Percentiles rank a stretch among this genome's conserved stretches.
These are phyloP conservation scores for Eupithecia subumbrata DNA, from an alignment of 2,888 invertebrate genomes.

Conservation along the genomic window DNA sequence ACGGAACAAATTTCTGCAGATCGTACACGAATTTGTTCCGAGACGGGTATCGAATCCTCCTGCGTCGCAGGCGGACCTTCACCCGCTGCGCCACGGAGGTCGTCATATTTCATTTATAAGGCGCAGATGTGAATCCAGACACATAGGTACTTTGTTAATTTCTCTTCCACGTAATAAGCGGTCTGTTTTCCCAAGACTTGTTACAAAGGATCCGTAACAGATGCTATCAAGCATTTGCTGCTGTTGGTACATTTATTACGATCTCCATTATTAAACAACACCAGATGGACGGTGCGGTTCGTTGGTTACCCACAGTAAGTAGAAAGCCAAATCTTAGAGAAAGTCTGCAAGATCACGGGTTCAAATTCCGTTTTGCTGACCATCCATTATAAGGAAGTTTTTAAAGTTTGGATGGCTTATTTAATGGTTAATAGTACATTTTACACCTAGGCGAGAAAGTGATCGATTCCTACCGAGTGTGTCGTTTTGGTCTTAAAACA, in stretches of 20 bases:
- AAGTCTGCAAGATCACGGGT: neutral
- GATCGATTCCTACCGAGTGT: no score
- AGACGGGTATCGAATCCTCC: no score
- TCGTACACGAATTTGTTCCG: no score
- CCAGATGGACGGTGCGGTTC: constrained; percentile 5
- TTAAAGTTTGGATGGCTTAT: neutral
- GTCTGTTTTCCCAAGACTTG: constrained; percentile 2
- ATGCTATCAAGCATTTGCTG: constrained; percentile 14
- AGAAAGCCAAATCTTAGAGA: neutral
- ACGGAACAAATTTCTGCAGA: no score
- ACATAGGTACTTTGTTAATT: neutral
- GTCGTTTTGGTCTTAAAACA: no score
- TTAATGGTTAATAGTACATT: no score
- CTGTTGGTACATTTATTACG: constrained; percentile 14
- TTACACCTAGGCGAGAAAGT: no score
- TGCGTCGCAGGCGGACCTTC: no score
- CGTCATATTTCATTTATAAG: neutral
- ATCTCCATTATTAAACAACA: constrained; percentile 12
- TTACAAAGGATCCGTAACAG: constrained; percentile 12
- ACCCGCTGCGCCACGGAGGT: no score
- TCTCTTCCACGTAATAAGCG: neutral
- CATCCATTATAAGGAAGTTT: neutral
- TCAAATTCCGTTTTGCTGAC: neutral
- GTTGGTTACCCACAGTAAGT: neutral
- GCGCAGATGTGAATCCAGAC: neutral